Evolutionary conservation across 2,113 vertebrate species (phyloP), one percentile per base, ranked within the genome.

Genomic region (Istiophorus platypterus): DNA sequence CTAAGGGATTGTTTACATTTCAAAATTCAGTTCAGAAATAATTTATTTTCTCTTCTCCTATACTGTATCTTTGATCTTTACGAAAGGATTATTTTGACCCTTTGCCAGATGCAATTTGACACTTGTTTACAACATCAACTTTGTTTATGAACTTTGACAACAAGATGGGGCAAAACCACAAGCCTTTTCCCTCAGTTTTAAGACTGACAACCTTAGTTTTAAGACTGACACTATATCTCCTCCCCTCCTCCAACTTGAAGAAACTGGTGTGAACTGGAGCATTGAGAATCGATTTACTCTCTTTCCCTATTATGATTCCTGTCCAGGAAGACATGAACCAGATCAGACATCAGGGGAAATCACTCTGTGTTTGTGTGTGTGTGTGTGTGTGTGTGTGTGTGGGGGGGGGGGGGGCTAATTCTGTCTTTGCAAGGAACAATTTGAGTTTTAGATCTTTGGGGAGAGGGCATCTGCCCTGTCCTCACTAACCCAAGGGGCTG

Each of bases 321-420:
- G 92, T 92, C 84, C 93, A 97, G 96, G 95, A 96, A 81, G 95
- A 94, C 95, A 83, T 97, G 85, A 61, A 92, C 93, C 96, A 96
- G 93, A 92, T 97, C 84, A 95, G 93, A 87, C 88, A 95, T 94
- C 80, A 95, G 96, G 93, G 96, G 96, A 94, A 95, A 97, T 93
- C 78, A 86, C 96, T 93, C 95, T 95, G 88, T 95, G 94, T 95
- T 92, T 80, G 61, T 63, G 63, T 61, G 70, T 58, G 77, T 69
- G 72, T 72, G 78, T 76, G 41, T 56, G 41, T 58, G 51, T 59
- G 78, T 51, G 74, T 63, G 37, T 49, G 47, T 66, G 57, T 52
- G 77, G n/a, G n/a, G n/a, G n/a, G n/a, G n/a, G n/a, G n/a, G n/a
- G n/a, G n/a, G n/a, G n/a, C n/a, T 78, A 26, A 52, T 64, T 51